Percentiles rank a stretch among this genome's conserved stretches.
Conservation (phyloP, 2,888 invertebrate species). For the Hirudinaria manillensis region DNA sequence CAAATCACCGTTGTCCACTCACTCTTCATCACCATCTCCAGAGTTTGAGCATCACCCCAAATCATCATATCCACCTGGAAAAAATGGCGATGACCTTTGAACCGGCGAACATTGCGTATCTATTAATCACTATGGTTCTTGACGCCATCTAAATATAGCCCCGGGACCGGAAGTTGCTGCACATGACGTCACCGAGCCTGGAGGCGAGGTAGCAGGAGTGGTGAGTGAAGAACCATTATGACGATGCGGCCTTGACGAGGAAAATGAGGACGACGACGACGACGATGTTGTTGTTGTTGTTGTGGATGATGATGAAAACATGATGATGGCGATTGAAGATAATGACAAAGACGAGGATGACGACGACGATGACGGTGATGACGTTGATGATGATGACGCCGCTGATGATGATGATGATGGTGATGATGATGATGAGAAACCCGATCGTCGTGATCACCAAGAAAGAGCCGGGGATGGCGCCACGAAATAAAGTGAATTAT, state of each 20-base stretch:
- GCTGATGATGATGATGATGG: slow-evolving; percentile 12
- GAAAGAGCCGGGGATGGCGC: no score
- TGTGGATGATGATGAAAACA: no score
- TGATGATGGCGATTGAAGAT: not conserved
- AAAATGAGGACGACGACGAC: not conserved
- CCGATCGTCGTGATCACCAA: no score
- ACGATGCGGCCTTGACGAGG: not conserved
- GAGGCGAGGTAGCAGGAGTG: not conserved
- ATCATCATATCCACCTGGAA: not conserved
- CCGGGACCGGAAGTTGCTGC: not conserved
- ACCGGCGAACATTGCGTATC: slow-evolving; percentile 4
- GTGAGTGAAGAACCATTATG: not conserved
- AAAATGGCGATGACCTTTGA: not conserved
- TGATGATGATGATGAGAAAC: slow-evolving; percentile 11
- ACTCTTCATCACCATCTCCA: not conserved
- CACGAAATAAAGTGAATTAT: no score
- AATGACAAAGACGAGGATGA: no score
- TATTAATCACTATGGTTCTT: slow-evolving; percentile 2
- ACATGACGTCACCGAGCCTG: slow-evolving; percentile 3
- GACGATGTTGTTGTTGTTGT: not conserved
- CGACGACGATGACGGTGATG: no score
- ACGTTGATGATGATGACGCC: no score
- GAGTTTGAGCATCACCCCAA: not conserved
- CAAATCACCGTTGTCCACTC: slow-evolving; percentile 1
- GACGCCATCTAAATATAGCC: slow-evolving; percentile 15